Base-by-base conservation (phyloP, 2,888 invertebrate species). In the Cerceris rybyensis region DNA sequence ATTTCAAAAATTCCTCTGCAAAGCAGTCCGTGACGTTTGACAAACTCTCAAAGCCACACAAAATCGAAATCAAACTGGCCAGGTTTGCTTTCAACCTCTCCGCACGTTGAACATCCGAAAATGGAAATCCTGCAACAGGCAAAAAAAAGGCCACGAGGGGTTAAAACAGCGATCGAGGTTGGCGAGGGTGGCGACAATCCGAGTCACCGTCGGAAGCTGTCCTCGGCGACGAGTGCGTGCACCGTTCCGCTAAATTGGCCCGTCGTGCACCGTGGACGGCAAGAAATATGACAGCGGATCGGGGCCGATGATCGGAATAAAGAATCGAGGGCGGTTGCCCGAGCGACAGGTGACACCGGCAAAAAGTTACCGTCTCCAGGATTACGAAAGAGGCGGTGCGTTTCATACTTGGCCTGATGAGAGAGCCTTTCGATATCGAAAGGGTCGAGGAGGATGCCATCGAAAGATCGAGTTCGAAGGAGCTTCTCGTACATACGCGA, bases 271-370 rank as follows among this genome's bases (percentile, higher is more conserved):
- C 69, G 69, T 70, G 80, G 61, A 69, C 68, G 74, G 83, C 88
- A 90, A 90, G 90, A 90, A 89, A 89, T 89, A 89, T 88, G 88
- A 89, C 88, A 87, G 88, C 81, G 84, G 86, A 87, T 86, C 84
- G 84, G 80, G 80, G 83, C 84, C 80, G 84, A 83, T 81, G 88
- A 88, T 89, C 87, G 86, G 86, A 87, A 87, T 89, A 87, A 88
- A 88, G 86, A 87, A 88, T 88, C 84, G 84, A 82, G 80, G 75
- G 82, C 78, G 83, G 78, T 86, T 80, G 83, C 49, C 70, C 84
- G 86, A 85, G 85, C 86, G 89, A 89, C 90, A 90, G 88, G 89
- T 90, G 89, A 86, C 79, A 84, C 77, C 57, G 78, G 81, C 87
- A 88, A 90, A 89, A 90, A 90, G 77, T 66, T 73, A 71, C 83